Percentiles rank a stretch among this genome's conserved stretches.
These are phyloP conservation scores for Rhombomys opimus DNA, from an alignment of 2,113 vertebrate species.

Conservation along the genomic window DNA sequence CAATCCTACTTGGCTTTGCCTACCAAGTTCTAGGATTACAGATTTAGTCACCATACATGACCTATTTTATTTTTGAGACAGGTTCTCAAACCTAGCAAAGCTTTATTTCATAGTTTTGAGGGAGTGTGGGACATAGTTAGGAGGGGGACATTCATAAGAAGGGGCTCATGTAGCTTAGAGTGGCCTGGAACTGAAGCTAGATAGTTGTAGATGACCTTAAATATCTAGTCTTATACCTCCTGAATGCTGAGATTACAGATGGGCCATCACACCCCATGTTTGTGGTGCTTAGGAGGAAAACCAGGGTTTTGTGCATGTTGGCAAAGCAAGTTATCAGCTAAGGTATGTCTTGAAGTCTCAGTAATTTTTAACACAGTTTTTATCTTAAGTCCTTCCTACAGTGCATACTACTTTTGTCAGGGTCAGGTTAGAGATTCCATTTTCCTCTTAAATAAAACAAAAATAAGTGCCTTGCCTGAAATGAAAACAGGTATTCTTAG, in stretches of 20 bases:
- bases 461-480: not conserved
- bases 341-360: not conserved
- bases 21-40: not conserved
- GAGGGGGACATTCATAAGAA: not conserved
- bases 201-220: not conserved
- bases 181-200: not conserved
- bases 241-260: not conserved
- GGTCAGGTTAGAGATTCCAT: not conserved
- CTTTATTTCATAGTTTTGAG: not conserved
- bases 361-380: not conserved
- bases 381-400: not conserved
- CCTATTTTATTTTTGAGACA: not conserved
- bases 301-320: not conserved
- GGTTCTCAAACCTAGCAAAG: not conserved
- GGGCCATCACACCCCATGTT: not conserved
- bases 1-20: not conserved
- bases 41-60: too few species aligned
- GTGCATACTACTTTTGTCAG: not conserved
- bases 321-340: not conserved
- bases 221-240: not conserved
- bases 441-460: not conserved
- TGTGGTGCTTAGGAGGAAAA: not conserved
- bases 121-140: not conserved
- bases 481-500: not conserved
- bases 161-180: not conserved